Evolutionary conservation across 1,140 invertebrate species (phyloP).

Genomic region (Grapholita molesta): DNA sequence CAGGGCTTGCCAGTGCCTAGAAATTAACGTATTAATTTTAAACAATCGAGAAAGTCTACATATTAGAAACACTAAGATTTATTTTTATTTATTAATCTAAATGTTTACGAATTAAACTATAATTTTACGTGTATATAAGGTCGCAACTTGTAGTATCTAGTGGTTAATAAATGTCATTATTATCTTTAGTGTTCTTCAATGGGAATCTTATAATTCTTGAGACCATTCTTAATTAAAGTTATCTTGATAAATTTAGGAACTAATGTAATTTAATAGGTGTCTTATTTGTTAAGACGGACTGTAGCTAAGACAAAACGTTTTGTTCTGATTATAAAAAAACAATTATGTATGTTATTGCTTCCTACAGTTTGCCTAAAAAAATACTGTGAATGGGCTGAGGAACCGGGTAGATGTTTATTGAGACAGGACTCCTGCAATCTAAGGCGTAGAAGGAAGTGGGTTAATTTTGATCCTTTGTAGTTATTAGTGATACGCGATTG

Average conservation of each 20-base stretch:
- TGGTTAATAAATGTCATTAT: conserved; percentile 3
- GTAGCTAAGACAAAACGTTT: not conserved
- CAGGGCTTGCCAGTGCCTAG: conserved; percentile 6
- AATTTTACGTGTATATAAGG: not conserved
- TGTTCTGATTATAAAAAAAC: too few species aligned
- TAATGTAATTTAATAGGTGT: conserved; percentile 5
- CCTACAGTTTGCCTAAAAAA: too few species aligned
- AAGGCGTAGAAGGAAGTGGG: too few species aligned
- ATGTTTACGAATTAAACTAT: not conserved
- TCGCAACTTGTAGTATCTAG: not conserved
- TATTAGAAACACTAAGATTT: conserved; percentile 10
- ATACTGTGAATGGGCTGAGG: too few species aligned
- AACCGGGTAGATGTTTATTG: too few species aligned
- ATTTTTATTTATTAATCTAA: conserved; percentile 1
- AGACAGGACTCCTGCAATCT: too few species aligned
- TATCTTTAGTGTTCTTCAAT: conserved; percentile 1
- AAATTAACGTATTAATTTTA: not conserved
- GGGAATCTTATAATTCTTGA: not conserved
- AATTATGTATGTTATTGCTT: too few species aligned
- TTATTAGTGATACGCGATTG: too few species aligned
- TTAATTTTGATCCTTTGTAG: too few species aligned
- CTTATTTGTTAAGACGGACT: conserved; percentile 7
- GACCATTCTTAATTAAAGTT: conserved; percentile 1
- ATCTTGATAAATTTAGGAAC: not conserved
- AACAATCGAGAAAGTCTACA: not conserved